Evolutionary conservation across 30 jellyfish, hydroid and myxozoan genomes (phyloP).

Genomic region (Chrysaora quinquecirrha): DNA sequence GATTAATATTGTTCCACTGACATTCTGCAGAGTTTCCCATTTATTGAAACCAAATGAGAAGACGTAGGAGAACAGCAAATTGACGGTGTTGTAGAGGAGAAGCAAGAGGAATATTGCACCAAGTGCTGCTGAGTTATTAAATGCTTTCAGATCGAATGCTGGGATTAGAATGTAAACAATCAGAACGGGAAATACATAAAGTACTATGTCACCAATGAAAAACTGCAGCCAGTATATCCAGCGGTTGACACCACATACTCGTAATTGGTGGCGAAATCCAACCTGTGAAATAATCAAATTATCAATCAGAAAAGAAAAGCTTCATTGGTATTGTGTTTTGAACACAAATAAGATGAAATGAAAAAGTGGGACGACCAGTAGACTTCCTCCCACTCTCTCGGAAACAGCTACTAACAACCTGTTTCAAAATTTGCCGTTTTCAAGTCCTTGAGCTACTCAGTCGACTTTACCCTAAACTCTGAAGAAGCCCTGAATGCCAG

Average conservation of each 20-base stretch:
- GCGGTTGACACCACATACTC: conserved; percentile 86
- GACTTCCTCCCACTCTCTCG: too few species aligned
- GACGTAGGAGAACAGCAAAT: conserved; percentile 68
- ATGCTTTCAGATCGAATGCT: conserved; percentile 70
- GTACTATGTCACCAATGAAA: conserved; percentile 59
- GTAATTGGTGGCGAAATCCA: conserved; percentile 87
- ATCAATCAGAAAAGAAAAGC: too few species aligned
- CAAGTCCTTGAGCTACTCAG: too few species aligned
- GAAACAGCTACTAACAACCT: too few species aligned
- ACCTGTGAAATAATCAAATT: conserved; percentile 16
- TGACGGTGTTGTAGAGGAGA: conserved; percentile 61
- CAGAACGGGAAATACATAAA: conserved; percentile 64
- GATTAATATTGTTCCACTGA: conserved; percentile 63
- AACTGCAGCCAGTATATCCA: conserved; percentile 79
- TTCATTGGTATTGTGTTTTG: too few species aligned
- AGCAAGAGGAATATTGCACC: conserved; percentile 64
- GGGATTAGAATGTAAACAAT: conserved; percentile 60
- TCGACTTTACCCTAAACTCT: too few species aligned
- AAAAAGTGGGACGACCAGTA: too few species aligned
- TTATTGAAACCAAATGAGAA: conserved; percentile 75
- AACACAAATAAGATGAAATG: too few species aligned
- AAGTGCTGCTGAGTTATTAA: conserved; percentile 63
- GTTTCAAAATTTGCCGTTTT: too few species aligned
- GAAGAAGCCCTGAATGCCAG: too few species aligned
- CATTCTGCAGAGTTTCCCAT: conserved; percentile 81